Evolutionary conservation across 2,888 invertebrate genomes (phyloP).

Genomic region (Coelopa pilipes): DNA sequence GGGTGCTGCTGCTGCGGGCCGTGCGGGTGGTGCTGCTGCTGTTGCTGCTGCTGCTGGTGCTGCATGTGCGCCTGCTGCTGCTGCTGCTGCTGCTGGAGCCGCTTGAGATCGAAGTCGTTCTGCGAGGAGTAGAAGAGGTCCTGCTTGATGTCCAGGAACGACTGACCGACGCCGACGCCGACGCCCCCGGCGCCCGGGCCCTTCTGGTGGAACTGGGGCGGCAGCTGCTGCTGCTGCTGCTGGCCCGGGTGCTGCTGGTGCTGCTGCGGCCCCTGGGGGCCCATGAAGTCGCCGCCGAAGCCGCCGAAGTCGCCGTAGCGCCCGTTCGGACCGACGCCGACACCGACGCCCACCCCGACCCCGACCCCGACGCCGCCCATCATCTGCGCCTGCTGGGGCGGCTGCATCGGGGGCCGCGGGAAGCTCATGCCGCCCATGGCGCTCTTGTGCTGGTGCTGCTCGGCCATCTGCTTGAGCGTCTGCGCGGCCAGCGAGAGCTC

Average conservation of each 20-base stretch:
- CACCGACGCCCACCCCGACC: too few relatives aligned
- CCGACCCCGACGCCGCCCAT: conserved; percentile 60
- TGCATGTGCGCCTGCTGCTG: conserved; percentile 57
- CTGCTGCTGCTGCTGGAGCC: conserved; percentile 64
- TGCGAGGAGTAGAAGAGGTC: conserved; percentile 69
- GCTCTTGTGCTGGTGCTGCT: conserved; percentile 91
- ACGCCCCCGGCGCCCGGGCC: conserved; percentile 41
- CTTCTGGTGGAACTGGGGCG: conserved; percentile 60
- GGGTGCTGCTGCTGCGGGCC: conserved; percentile 54
- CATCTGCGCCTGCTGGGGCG: conserved; percentile 68
- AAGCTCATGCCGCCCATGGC: conserved; percentile 75
- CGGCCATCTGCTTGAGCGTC: conserved; percentile 96
- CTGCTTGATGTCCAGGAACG: conserved; percentile 70
- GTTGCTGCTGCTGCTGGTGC: conserved; percentile 55
- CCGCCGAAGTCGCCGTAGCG: conserved; percentile 73
- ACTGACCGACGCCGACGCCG: conserved; percentile 58
- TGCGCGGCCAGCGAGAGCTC: conserved; percentile 93
- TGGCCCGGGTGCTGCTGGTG: conserved; percentile 49
- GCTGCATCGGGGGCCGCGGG: conserved; percentile 67
- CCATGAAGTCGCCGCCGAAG: conserved; percentile 69
- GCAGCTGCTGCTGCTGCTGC: conserved; percentile 56
- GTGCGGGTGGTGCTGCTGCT: conserved; percentile 51
- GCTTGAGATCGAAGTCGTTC: conserved; percentile 67
- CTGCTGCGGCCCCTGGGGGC: conserved; percentile 54
- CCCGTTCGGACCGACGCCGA: conserved; percentile 61